phyloP scores from a whole-genome alignment of 2,888 invertebrate species.

The Sinopyrophorus schimmeli region DNA sequence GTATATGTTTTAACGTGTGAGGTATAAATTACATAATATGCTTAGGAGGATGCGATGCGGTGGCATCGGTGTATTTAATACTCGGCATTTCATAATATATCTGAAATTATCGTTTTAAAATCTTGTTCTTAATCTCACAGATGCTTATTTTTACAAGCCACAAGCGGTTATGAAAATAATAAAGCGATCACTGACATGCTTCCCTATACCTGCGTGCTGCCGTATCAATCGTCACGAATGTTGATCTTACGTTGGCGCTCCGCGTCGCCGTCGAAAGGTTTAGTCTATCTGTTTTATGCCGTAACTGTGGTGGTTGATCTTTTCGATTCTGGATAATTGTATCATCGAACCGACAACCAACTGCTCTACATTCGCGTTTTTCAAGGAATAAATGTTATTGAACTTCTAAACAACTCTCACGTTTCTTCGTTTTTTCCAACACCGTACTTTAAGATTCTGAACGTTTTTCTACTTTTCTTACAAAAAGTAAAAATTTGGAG shows the following conservation, averaged over 20 bases:
- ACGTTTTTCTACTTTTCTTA: too few relatives aligned
- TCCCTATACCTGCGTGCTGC: conserved; percentile 19
- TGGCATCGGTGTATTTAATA: background rate
- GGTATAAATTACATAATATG: conserved; percentile 1
- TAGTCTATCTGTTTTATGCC: conserved; percentile 15
- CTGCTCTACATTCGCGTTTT: too few relatives aligned
- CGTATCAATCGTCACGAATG: conserved; percentile 16
- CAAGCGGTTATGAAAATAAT: conserved; percentile 12
- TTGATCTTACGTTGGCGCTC: conserved; percentile 12
- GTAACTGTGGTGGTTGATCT: too few relatives aligned
- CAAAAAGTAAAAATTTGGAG: too few relatives aligned
- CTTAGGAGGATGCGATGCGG: background rate
- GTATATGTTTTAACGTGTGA: too few relatives aligned
- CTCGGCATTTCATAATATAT: conserved; percentile 8
- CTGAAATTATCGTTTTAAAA: conserved; percentile 6
- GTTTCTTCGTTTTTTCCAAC: too few relatives aligned
- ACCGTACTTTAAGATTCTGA: too few relatives aligned
- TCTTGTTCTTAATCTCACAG: conserved; percentile 6
- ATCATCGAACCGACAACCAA: too few relatives aligned
- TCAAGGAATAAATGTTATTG: too few relatives aligned
- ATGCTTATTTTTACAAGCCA: conserved; percentile 16
- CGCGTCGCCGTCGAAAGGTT: conserved; percentile 18
- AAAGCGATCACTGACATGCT: conserved; percentile 22
- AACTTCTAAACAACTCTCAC: too few relatives aligned
- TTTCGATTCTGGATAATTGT: too few relatives aligned